Percentiles rank a stretch among this genome's conserved stretches.
Conservation (phyloP, 1,140 invertebrate genomes). For the Apis cerana region DNA sequence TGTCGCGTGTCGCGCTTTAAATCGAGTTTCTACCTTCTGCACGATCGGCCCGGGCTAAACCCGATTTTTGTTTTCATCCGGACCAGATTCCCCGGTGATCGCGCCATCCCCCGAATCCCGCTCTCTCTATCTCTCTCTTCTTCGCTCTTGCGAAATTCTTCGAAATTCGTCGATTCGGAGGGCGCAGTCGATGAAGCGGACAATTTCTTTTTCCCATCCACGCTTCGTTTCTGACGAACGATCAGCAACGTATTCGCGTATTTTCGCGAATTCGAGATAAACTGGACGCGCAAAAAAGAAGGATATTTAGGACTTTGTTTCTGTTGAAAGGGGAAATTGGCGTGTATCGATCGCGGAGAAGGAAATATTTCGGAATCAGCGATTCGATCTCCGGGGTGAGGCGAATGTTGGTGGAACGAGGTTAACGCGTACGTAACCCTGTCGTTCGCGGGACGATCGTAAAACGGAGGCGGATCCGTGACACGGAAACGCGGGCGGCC, state of each 20-base stretch:
- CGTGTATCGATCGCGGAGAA: too few species aligned
- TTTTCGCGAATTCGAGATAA: too few species aligned
- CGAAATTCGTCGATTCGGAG: too few species aligned
- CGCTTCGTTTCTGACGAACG: too few species aligned
- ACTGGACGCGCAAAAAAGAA: too few species aligned
- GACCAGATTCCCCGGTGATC: conserved; percentile 50
- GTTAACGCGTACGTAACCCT: neutral
- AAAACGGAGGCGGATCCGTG: conserved; percentile 14
- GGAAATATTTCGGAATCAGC: too few species aligned
- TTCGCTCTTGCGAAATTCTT: conserved; percentile 38
- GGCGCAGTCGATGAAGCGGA: neutral
- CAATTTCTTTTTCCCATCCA: neutral
- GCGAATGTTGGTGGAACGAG: neutral
- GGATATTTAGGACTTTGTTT: too few species aligned
- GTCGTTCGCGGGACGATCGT: neutral
- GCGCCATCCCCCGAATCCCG: neutral
- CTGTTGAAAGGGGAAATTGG: too few species aligned
- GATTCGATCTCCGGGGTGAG: too few species aligned
- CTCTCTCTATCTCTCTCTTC: conserved; percentile 18
- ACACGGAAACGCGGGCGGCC: conserved; percentile 6
- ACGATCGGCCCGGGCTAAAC: conserved; percentile 49
- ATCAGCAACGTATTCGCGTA: too few species aligned
- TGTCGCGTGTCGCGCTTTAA: conserved; percentile 77
- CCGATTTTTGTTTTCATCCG: conserved; percentile 61
- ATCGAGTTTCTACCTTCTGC: conserved; percentile 76